phyloP scores from a whole-genome alignment of 2,888 invertebrate genomes.

The Caenorhabditis sp. region DNA sequence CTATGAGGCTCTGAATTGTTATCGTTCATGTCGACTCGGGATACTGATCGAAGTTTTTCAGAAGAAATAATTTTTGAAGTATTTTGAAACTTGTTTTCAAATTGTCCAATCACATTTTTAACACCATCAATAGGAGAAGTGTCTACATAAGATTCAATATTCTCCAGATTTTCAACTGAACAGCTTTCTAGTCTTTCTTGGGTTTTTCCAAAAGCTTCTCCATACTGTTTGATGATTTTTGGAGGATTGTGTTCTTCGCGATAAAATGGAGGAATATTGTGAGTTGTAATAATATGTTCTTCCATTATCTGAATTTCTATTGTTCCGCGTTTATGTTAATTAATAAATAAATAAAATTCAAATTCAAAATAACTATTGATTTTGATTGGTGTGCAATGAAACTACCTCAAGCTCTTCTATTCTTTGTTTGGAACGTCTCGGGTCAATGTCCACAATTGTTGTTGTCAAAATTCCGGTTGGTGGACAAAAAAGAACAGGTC shows the following conservation, averaged over 20 bases:
- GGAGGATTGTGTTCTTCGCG: no score
- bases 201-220: no score
- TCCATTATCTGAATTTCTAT: no score
- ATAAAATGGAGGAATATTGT: no score
- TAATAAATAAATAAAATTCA: no score
- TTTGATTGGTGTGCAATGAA: no score
- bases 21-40: conserved; percentile 59
- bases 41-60: conserved; percentile 32
- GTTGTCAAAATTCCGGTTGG: conserved; percentile 68
- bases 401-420: conserved; percentile 53
- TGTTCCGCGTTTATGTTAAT: no score
- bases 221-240: no score
- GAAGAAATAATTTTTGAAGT: conserved; percentile 5
- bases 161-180: conserved; percentile 25
- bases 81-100: conserved; percentile 62
- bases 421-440: conserved; percentile 50
- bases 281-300: no score
- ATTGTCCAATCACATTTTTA: conserved; percentile 62
- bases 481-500: conserved; percentile 46
- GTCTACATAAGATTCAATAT: conserved; percentile 32
- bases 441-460: conserved; percentile 74
- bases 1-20: conserved; percentile 18
- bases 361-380: no score
- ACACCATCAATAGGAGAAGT: conserved; percentile 63
- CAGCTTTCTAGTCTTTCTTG: no score